These are phyloP conservation scores for Boloria selene DNA, from an alignment of 2,888 invertebrate species.

Conservation along the genomic window DNA sequence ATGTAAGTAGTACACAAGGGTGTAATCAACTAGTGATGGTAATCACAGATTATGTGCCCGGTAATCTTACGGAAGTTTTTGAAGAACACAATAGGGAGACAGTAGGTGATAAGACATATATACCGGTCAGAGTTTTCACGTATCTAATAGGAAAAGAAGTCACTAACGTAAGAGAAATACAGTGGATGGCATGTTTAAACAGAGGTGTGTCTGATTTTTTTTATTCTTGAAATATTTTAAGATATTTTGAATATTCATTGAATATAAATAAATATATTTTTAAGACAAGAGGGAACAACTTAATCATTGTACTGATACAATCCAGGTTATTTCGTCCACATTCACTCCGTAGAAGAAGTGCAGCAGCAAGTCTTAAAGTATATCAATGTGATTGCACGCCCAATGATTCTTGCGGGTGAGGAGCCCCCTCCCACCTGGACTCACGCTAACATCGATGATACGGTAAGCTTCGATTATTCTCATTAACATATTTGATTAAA, in stretches of 20 bases:
- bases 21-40: conserved; percentile 99
- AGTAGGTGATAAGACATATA: conserved; percentile 83
- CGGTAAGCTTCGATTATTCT: conserved; percentile 77
- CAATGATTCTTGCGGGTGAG: conserved; percentile 87
- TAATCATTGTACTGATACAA: background rate
- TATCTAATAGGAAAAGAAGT: conserved; percentile 97
- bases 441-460: conserved; percentile 93
- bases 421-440: conserved; percentile 96
- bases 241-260: background rate
- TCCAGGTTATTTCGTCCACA: conserved; percentile 95
- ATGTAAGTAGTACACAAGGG: conserved; percentile 73
- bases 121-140: conserved; percentile 96
- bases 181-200: conserved; percentile 97
- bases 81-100: conserved; percentile 88
- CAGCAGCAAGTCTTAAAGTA: conserved; percentile 98
- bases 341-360: conserved; percentile 97
- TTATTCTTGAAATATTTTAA: no score
- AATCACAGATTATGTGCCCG: conserved; percentile 96
- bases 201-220: no score
- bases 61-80: conserved; percentile 93
- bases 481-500: no score
- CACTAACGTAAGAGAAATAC: conserved; percentile 92
- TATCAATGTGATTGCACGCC: conserved; percentile 95
- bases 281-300: background rate
- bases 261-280: background rate